Evolutionary conservation across 2,888 invertebrate species (phyloP).

Genomic region (Zele albiditarsus): DNA sequence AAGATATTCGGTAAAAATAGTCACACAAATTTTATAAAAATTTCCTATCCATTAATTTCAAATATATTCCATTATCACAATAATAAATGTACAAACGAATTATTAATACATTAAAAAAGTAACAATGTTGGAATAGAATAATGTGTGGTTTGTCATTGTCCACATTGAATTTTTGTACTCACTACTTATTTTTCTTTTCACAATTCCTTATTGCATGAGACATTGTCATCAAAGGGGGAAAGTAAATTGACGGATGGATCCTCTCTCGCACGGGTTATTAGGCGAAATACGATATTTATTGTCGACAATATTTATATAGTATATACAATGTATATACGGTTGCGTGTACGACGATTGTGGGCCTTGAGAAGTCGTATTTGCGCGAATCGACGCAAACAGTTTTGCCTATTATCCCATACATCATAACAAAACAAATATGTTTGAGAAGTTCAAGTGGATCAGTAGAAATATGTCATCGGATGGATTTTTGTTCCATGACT

Average conservation of each 20-base stretch:
- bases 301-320: not conserved
- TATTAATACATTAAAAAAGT: conserved; percentile 10
- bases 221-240: conserved; percentile 2
- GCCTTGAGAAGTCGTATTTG: conserved; percentile 37
- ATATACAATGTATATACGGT: not conserved
- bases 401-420: conserved; percentile 11
- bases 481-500: not conserved
- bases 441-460: not conserved
- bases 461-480: not conserved
- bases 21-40: not conserved
- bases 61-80: not conserved
- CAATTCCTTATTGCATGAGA: not conserved
- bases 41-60: not conserved
- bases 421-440: conserved; percentile 27
- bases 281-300: conserved; percentile 42
- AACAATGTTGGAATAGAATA: not conserved
- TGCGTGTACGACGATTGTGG: conserved; percentile 34
- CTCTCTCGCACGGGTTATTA: conserved; percentile 24
- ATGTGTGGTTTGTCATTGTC: not conserved
- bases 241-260: conserved; percentile 32
- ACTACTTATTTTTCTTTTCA: not conserved
- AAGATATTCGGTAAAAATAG: conserved; percentile 66
- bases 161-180: not conserved
- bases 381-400: not conserved
- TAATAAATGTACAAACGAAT: not conserved